Evolutionary conservation across 1,140 invertebrate genomes (phyloP).

Genomic region (Brachionus rubens): DNA sequence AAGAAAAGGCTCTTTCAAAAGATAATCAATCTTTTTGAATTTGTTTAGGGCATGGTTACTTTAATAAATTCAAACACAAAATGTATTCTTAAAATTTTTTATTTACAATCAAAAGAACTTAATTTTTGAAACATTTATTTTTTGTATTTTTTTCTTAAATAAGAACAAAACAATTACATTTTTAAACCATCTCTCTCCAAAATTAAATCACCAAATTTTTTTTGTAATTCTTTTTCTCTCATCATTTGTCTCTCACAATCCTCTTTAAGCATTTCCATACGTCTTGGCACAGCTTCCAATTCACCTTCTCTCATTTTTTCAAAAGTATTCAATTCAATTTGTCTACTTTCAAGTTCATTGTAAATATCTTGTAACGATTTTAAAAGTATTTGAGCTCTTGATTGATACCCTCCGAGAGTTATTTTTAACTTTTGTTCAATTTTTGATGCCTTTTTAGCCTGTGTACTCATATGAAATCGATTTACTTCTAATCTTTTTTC

Average conservation of each 20-base stretch:
- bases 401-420: conserved; percentile 83
- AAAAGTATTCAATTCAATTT: conserved; percentile 86
- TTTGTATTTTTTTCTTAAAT: too few species aligned
- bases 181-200: conserved; percentile 25
- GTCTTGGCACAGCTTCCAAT: conserved; percentile 78
- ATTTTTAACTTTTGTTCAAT: conserved; percentile 96
- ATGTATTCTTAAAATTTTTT: too few species aligned
- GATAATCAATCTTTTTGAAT: too few species aligned
- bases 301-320: conserved; percentile 84
- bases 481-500: conserved; percentile 88
- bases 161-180: too few species aligned
- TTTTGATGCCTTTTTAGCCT: conserved; percentile 91
- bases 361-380: conserved; percentile 83
- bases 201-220: conserved; percentile 50
- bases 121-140: too few species aligned
- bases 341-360: conserved; percentile 83
- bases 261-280: conserved; percentile 80
- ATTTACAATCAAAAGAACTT: too few species aligned
- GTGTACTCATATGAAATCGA: conserved; percentile 84
- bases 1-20: too few species aligned
- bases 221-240: conserved; percentile 80
- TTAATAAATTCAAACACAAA: too few species aligned
- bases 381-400: conserved; percentile 76
- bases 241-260: conserved; percentile 87
- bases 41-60: too few species aligned